phyloP scores from a whole-genome alignment of 2,797 vertebrate genomes.

The Amblyraja radiata region DNA sequence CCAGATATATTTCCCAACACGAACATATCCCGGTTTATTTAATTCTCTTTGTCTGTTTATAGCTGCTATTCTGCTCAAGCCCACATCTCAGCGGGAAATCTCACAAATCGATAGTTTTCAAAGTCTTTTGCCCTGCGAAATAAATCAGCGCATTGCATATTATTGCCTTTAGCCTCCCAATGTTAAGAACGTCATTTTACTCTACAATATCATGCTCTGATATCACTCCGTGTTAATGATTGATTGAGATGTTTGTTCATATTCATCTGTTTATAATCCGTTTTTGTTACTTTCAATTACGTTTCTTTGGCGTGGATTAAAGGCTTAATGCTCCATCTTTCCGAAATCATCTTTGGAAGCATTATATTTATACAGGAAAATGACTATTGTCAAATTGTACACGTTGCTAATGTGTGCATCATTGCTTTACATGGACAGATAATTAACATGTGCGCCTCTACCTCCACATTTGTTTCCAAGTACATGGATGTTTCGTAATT shows the following conservation, averaged over 20 bases:
- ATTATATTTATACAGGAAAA: background rate
- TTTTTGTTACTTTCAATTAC: constrained; percentile 37
- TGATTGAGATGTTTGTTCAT: constrained; percentile 32
- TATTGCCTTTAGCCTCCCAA: background rate
- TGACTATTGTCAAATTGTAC: background rate
- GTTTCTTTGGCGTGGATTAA: constrained; percentile 34
- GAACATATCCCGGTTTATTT: constrained; percentile 50
- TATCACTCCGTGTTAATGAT: constrained; percentile 30
- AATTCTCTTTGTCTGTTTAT: constrained; percentile 44
- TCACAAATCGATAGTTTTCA: constrained; percentile 33
- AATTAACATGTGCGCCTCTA: background rate
- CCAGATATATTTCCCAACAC: constrained; percentile 61
- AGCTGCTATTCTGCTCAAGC: constrained; percentile 41
- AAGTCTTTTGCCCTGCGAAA: constrained; percentile 33
- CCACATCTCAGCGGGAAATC: constrained; percentile 33
- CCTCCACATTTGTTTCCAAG: background rate
- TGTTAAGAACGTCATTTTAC: constrained; percentile 10
- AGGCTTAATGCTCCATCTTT: constrained; percentile 37
- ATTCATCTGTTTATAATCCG: constrained; percentile 34
- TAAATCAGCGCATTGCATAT: constrained; percentile 27
- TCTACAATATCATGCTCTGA: constrained; percentile 22
- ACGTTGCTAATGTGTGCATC: background rate
- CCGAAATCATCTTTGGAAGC: constrained; percentile 28
- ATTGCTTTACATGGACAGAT: background rate
- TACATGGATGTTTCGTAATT: background rate